A percentile compares a stretch with the other conserved stretches of the same genome.
phyloP scores from a whole-genome alignment of 2,113 vertebrate genomes.

The Cyanoderma ruficeps region DNA sequence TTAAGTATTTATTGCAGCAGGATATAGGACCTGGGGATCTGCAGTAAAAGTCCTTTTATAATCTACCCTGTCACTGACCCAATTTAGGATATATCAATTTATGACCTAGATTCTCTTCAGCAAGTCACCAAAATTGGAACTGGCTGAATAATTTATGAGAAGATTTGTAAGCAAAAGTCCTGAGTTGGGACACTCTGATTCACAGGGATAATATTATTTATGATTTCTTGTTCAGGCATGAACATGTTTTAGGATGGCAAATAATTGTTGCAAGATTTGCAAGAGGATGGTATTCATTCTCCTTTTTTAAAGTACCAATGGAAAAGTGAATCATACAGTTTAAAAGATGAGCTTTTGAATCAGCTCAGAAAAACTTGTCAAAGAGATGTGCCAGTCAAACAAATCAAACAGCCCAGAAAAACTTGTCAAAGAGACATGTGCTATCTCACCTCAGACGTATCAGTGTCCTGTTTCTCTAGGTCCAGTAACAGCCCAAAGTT shows the following conservation, averaged over 20 bases:
- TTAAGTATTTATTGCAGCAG: not conserved
- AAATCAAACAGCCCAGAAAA: not conserved
- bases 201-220: not conserved
- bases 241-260: not conserved
- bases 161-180: slow-evolving; percentile 11
- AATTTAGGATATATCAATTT: slow-evolving; percentile 27
- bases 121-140: slow-evolving; percentile 17
- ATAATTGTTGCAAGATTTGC: not conserved
- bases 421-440: not conserved
- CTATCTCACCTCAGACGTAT: not conserved
- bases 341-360: not conserved
- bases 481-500: not conserved
- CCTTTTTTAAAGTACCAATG: not conserved
- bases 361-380: not conserved
- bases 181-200: not conserved
- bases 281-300: not conserved
- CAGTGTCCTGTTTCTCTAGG: not conserved
- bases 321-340: not conserved
- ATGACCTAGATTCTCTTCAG: slow-evolving; percentile 30
- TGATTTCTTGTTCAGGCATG: not conserved
- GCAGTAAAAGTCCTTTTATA: not conserved
- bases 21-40: not conserved
- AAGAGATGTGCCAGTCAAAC: not conserved
- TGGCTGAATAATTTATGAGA: slow-evolving; percentile 26
- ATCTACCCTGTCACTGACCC: not conserved